Percentiles rank a stretch among this genome's conserved stretches.
Evolutionary conservation across 2,888 invertebrate species (phyloP).

Genomic region (Anorthoa munda): DNA sequence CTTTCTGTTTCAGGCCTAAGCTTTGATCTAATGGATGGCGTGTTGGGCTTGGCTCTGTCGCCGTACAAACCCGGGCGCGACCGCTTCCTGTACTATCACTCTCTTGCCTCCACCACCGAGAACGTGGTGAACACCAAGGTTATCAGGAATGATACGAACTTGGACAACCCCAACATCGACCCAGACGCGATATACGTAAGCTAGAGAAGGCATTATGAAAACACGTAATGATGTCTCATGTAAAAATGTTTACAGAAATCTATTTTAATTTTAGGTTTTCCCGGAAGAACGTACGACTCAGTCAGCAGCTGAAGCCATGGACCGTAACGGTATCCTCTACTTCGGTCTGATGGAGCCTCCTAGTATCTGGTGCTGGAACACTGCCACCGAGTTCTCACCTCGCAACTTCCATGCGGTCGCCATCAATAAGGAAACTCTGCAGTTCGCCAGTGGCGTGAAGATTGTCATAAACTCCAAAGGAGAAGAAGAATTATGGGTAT

Average conservation of each 20-base stretch:
- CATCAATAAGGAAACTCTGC: conserved; percentile 91
- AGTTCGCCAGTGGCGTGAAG: conserved; percentile 94
- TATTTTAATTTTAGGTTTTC: conserved; percentile 83
- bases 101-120: conserved; percentile 92
- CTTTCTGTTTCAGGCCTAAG: conserved; percentile 85
- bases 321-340: conserved; percentile 93
- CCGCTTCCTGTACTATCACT: conserved; percentile 93
- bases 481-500: conserved; percentile 92
- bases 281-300: conserved; percentile 92
- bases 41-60: conserved; percentile 93
- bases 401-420: conserved; percentile 90
- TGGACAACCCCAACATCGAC: conserved; percentile 84
- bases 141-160: conserved; percentile 91
- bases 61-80: conserved; percentile 81
- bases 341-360: conserved; percentile 93
- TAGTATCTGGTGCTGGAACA: conserved; percentile 94
- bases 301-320: conserved; percentile 93
- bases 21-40: conserved; percentile 94
- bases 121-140: conserved; percentile 92
- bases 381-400: conserved; percentile 90
- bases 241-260: background rate
- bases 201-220: background rate
- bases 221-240: background rate
- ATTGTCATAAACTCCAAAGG: conserved; percentile 90
- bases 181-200: conserved; percentile 90